Percentiles rank a stretch among this genome's conserved stretches.
Conservation (phyloP, 2,113 vertebrate genomes). For the Siniperca knerii region DNA sequence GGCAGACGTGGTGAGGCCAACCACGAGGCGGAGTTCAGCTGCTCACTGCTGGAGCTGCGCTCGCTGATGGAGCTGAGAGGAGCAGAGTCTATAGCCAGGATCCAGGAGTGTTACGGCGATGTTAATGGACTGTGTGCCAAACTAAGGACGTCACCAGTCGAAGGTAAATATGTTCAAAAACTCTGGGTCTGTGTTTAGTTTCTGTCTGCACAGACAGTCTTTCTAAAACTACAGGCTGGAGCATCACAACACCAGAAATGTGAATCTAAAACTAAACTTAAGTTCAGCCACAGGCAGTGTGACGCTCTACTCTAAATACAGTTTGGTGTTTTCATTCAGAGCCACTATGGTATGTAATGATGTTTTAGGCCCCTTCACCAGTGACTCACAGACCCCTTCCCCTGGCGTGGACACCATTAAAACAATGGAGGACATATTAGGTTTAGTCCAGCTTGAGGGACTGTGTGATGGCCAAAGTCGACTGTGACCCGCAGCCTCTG, state of each 20-base stretch:
- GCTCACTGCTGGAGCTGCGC: conserved; percentile 90
- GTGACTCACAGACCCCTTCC: conserved; percentile 40
- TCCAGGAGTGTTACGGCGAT: conserved; percentile 92
- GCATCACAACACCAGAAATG: neutral
- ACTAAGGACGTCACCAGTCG: conserved; percentile 93
- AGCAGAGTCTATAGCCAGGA: conserved; percentile 88
- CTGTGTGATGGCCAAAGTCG: conserved; percentile 55
- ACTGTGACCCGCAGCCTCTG: conserved; percentile 40
- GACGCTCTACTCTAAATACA: neutral
- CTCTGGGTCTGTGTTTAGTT: neutral
- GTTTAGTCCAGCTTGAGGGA: conserved; percentile 32
- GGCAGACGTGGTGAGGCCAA: conserved; percentile 88
- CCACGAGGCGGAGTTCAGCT: conserved; percentile 90
- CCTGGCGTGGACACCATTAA: neutral
- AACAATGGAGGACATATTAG: conserved; percentile 21
- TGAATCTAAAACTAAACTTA: neutral
- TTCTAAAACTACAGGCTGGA: neutral
- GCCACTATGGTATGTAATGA: neutral
- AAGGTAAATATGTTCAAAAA: conserved; percentile 85
- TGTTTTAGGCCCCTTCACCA: neutral
- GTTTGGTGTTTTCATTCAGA: neutral
- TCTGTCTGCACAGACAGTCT: neutral
- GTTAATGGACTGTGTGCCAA: conserved; percentile 92
- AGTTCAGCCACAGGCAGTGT: neutral
- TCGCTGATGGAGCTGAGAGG: conserved; percentile 95